Evolutionary conservation across 1,140 invertebrate genomes (phyloP).

Genomic region (Nymphalis io): DNA sequence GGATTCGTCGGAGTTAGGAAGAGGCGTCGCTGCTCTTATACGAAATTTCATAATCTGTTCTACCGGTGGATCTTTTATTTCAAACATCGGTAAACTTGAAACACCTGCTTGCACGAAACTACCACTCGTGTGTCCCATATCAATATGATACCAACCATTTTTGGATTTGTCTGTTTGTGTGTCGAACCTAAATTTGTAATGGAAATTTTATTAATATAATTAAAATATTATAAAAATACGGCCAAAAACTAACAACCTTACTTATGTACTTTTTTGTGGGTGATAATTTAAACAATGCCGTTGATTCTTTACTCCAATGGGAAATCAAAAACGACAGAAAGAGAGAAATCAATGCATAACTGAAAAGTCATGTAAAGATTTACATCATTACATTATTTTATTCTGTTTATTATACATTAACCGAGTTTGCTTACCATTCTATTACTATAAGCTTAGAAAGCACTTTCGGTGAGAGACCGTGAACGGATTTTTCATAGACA

Average conservation of each 20-base stretch:
- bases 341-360: no score
- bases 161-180: background rate
- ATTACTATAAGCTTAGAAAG: conserved; percentile 24
- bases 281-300: no score
- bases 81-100: conserved; percentile 38
- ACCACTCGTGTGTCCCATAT: conserved; percentile 24
- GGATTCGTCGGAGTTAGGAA: conserved; percentile 21
- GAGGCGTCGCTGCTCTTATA: conserved; percentile 19
- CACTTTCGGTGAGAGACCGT: background rate
- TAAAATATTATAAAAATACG: conserved; percentile 4
- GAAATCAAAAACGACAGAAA: no score
- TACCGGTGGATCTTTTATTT: conserved; percentile 42
- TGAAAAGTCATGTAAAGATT: no score
- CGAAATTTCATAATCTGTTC: conserved; percentile 44
- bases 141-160: conserved; percentile 39
- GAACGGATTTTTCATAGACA: conserved; percentile 19
- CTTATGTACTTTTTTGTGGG: no score
- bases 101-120: conserved; percentile 35
- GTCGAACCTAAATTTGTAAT: conserved; percentile 13
- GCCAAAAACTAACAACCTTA: no score
- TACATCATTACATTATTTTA: no score
- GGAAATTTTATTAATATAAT: background rate
- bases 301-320: no score
- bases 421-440: conserved; percentile 28
- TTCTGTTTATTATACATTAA: no score